Percentiles rank a stretch among this genome's conserved stretches.
Conservation (phyloP, 1,140 invertebrate species). For the Drosophila watanabei region DNA sequence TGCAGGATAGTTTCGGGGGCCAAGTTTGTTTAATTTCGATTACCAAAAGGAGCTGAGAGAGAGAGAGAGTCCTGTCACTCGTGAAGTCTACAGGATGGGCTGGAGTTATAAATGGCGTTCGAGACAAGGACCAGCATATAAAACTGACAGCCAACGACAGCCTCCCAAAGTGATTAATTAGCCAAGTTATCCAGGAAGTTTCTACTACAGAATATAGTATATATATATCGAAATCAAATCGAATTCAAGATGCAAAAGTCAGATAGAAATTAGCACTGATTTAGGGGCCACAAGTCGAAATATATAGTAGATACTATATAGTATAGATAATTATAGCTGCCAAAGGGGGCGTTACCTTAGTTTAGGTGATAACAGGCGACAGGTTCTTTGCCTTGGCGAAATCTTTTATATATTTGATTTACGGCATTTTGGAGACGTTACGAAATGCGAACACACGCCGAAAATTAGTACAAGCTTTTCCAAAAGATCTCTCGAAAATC, state of each 20-base stretch:
- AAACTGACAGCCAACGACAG: constrained; percentile 80
- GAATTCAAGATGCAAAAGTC: constrained; percentile 19
- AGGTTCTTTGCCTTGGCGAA: constrained; percentile 57
- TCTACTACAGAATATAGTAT: neutral
- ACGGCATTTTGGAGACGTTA: constrained; percentile 77
- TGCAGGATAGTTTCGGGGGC: constrained; percentile 62
- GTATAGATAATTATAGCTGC: constrained; percentile 15
- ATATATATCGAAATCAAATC: constrained; percentile 10
- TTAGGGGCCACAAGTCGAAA: constrained; percentile 60
- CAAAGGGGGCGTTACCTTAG: constrained; percentile 61
- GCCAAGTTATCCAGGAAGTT: neutral
- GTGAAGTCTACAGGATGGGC: constrained; percentile 24
- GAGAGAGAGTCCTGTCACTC: constrained; percentile 55
- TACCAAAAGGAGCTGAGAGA: constrained; percentile 3
- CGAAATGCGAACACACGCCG: constrained; percentile 72
- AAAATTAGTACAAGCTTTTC: constrained; percentile 64
- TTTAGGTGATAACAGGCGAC: constrained; percentile 75
- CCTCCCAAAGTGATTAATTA: constrained; percentile 73
- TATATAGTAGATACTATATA: constrained; percentile 2
- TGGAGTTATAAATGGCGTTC: constrained; percentile 70
- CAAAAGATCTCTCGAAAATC: constrained; percentile 29
- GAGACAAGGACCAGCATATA: constrained; percentile 81
- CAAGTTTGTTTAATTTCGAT: constrained; percentile 80
- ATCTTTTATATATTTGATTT: constrained; percentile 66
- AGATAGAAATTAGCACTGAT: constrained; percentile 57